Base-by-base conservation (phyloP, 2,113 vertebrate species). In the Stercorarius parasiticus region DNA sequence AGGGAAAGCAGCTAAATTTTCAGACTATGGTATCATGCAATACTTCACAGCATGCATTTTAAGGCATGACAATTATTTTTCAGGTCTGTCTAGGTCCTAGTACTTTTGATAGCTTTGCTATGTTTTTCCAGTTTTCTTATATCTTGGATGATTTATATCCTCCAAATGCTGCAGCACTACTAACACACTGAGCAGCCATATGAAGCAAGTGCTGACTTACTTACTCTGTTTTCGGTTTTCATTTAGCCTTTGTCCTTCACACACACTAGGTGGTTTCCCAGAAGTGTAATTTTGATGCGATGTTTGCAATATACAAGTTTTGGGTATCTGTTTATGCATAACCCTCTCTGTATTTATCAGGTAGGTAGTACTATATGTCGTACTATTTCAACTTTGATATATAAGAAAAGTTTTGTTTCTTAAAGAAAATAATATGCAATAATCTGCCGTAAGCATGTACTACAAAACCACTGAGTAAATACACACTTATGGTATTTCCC, bases 11-110 rank as follows among this genome's bases (percentile, higher is more conserved):
- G 18, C 17, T 10, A 13, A 17, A 8, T 62, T 74, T 67, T 81
- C 25, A n/a, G 47, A 1, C 42, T 40, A 3, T 4, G 17, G 1
- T 34, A 15, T 1, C 19, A 7, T 88, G 26, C 13, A 16, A 0
- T 61, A 27, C 25, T 85, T 88, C 25, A 20, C 23, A n/a, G 34
- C 6, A 3, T 61, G 30, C 1, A 0, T 71, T 78, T 64, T 50
- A 59, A 84, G 17, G 42, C 27, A 13, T 30, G 36, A 10, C 29
- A 74, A 8, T 62, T 50, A 38, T 52, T 93, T 67, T 47, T 64
- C 13, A 38, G 13, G 36, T 79, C 38, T 64, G 7, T 52, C 18
- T 74, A 52, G 21, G 8, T 49, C 13, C 38, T 45, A 19, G 26
- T 43, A 32, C 19, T 78, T 70, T 4, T 36, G 16, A 36, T 30